These are phyloP conservation scores for Chionis minor DNA, from an alignment of 2,113 vertebrate species.

Conservation along the genomic window DNA sequence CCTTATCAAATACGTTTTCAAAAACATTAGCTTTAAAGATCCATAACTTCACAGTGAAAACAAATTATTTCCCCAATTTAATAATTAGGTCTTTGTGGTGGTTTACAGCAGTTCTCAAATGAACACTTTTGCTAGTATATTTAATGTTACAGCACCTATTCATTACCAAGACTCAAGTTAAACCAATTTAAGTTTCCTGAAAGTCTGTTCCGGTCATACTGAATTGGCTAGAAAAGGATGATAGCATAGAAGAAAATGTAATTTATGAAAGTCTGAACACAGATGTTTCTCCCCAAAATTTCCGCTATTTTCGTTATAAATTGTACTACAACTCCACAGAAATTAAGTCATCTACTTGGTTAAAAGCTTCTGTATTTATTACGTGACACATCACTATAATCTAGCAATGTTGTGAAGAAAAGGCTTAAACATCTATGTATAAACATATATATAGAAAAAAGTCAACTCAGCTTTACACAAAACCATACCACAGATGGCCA, in stretches of 20 bases:
- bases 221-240: background rate
- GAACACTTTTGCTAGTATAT: background rate
- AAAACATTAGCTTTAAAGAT: background rate
- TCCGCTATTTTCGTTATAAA: background rate
- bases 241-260: background rate
- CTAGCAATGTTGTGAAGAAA: background rate
- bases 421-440: conserved; percentile 17
- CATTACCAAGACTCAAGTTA: background rate
- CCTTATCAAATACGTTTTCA: background rate
- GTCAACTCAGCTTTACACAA: conserved; percentile 7
- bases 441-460: background rate
- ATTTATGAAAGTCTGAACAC: background rate
- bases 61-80: background rate
- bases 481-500: background rate
- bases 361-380: conserved; percentile 58
- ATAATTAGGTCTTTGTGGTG: background rate
- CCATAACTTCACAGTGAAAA: background rate
- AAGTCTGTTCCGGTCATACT: background rate
- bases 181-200: background rate
- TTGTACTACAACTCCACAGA: background rate
- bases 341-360: background rate
- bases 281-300: background rate
- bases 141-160: background rate
- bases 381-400: background rate
- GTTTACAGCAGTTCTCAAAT: background rate